Conservation (phyloP, 2,797 vertebrate species). For the Sebastes trivittatus region DNA sequence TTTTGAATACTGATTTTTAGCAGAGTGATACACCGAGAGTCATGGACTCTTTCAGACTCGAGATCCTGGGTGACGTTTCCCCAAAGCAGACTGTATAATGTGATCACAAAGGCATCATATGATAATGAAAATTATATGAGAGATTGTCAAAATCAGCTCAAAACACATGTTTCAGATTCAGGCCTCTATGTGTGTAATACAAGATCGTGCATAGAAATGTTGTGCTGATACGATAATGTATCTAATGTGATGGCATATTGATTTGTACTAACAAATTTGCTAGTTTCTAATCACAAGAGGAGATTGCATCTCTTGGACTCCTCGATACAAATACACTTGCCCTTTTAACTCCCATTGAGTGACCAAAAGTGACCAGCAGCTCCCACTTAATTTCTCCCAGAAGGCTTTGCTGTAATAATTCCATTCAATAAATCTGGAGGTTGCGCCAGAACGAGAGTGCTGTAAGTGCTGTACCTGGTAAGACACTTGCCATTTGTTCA, state of each 20-base stretch:
- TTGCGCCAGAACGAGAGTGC: slow-evolving; percentile 1
- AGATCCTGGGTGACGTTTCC: neutral
- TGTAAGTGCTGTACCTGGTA: slow-evolving; percentile 15
- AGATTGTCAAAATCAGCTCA: neutral
- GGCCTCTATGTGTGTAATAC: neutral
- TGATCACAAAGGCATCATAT: neutral
- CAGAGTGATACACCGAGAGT: neutral
- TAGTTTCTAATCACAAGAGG: neutral
- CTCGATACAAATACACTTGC: slow-evolving; percentile 28
- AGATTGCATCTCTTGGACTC: neutral
- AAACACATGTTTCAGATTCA: neutral
- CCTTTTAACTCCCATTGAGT: slow-evolving; percentile 25
- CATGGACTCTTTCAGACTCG: neutral
- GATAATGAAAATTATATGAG: neutral
- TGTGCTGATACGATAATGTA: neutral
- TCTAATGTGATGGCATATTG: neutral
- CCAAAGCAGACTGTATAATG: neutral
- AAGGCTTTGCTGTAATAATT: slow-evolving; percentile 25
- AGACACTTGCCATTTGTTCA: slow-evolving; percentile 22
- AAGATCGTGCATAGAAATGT: neutral
- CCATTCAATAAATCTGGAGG: neutral
- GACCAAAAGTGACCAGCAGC: slow-evolving; percentile 25
- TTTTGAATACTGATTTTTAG: slow-evolving; percentile 2
- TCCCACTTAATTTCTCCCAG: slow-evolving; percentile 7
- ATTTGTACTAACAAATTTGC: neutral